Base-by-base conservation (phyloP, 2,113 vertebrate genomes). In the Gallinago media region DNA sequence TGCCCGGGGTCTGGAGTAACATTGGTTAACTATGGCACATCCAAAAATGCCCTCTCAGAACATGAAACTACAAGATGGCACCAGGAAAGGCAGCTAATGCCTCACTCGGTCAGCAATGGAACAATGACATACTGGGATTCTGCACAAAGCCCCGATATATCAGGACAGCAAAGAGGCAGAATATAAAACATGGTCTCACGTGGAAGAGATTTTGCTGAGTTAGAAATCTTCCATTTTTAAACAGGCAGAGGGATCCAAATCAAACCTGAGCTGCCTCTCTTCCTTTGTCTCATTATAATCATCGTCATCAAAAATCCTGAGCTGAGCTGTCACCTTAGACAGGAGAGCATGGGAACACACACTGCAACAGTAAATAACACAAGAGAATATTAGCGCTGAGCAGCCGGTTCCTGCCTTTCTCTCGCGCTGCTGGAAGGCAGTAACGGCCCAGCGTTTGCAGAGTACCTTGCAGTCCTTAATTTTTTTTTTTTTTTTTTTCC, bases 221-320 rank as follows among this genome's bases (percentile, higher is more conserved):
- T 78, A 84, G 52, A 65, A 90, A 76, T 23, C 70, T 96, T 85
- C 72, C 17, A 42, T 94, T 92, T 96, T 94, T 92, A 75, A 94
- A 95, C 79, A 89, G 74, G 38, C 75, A 80, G 40, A 80, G 27
- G 27, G 34, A 70, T 83, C 83, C 56, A 61, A 70, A 97, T 77
- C 44, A 76, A 63, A 61, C 49, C 6, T 8, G 73, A 81, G 85
- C 76, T 47, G 87, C 56, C 36, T 66, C 66, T 77, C 70, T 73
- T 31, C 50, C 55, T 91, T 71, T 40, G 0, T 74, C 84, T 92
- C 67, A 13, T 52, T 70, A 8, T 31, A 77, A 89, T 25, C 36
- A 14, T 29, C 40, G 5, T 15, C 38, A 65, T 40, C 42, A 54
- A 73, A 83, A 89, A 56, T 6, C 47, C 15, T 9, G 61, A 80